Base-by-base conservation (phyloP, 2,113 vertebrate genomes). In the Dendrocopos noguchii region DNA sequence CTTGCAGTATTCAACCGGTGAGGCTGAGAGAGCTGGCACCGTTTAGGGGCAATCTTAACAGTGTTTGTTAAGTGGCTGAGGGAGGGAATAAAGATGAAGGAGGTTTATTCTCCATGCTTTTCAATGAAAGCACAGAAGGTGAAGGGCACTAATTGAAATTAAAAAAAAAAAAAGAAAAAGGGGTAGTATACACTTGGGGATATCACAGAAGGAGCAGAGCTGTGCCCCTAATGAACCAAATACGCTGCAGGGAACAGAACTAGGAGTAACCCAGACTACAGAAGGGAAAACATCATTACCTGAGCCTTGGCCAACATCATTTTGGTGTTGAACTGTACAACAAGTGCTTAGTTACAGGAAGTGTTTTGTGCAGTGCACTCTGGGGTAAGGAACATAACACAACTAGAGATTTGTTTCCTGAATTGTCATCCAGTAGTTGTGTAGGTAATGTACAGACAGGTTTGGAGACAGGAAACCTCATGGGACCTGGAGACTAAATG, bases 111-210 rank as follows among this genome's bases (percentile, higher is more conserved):
- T 61, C 66, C 1, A 5, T n/a, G 64, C 2, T 16, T 31, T n/a
- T 61, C 81, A 84, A 60, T 36, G 15, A 87, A 84, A 77, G 59
- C 50, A 80, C 68, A 88, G 59, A 71, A 88, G 56, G 84, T 87
- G 90, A 88, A 90, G 72, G 29, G 57, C 36, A 65, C 31, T 68
- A 46, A 93, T 19, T 60, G 67, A 80, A 87, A 80, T 31, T 61
- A 63, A 60, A 71, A 66, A 68, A 71, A 3, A 18, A 46, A 3
- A 56, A 63, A 60, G 63, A 66, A 68, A 71, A 3, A 18, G 75
- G 22, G 44, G 27, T 57, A 29, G 52, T 11, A 27, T 84, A 68
- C 31, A 65, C 20, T 22, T 2, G 5, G 59, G 33, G 42, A 57
- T 21, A 3, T 10, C 9, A 34, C 44, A 73, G 60, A 22, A 1